Base-by-base conservation (phyloP, 2,888 invertebrate genomes). In the Hermaeophaga mercurialis region DNA sequence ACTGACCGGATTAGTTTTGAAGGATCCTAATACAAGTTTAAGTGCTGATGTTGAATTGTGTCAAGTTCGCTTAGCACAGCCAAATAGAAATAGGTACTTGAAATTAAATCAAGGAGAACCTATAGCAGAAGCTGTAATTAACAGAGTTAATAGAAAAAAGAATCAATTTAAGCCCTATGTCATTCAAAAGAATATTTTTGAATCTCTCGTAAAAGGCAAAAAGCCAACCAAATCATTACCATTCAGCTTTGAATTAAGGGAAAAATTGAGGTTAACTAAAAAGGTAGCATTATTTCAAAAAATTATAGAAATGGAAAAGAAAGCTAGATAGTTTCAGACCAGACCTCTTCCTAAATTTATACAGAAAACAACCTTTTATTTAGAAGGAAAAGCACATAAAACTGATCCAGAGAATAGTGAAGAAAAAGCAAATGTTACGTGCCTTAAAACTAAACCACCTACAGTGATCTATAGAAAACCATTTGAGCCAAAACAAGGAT, bases 211-310 rank as follows among this genome's bases (percentile, higher is more conserved):
- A 15, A 28, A 75, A 1, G 83, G 77, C 50, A 87, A 85, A 65
- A 80, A 33, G 18, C 26, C n/a, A 3, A 72, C 71, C 0, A 65
- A 52, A 33, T 66, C 70, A 0, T 43, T 77, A 50, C 89, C 89
- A n/a, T 89, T 89, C 69, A 87, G 87, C 62, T 90, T 91, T 77
- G 87, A 87, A 56, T 79, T 82, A 50, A 75, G 87, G 9, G 83
- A 89, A 72, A 84, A 83, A 68, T 76, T 81, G 53, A 66, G 83
- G 18, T 77, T 80, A 46, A 78, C 79, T 34, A 83, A 81, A 52
- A 85, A 83, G 62, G 85, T 88, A 60, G 82, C 85, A 65, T 80
- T 80, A 64, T 82, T 88, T 7, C 81, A 83, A 61, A 80, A 82
- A 60, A 69, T 71, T 17, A 14, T 84, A 14, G 84, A 86, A 60